Base-by-base conservation (phyloP, 2,797 vertebrate genomes). In the Spinibarbus caldwelli region DNA sequence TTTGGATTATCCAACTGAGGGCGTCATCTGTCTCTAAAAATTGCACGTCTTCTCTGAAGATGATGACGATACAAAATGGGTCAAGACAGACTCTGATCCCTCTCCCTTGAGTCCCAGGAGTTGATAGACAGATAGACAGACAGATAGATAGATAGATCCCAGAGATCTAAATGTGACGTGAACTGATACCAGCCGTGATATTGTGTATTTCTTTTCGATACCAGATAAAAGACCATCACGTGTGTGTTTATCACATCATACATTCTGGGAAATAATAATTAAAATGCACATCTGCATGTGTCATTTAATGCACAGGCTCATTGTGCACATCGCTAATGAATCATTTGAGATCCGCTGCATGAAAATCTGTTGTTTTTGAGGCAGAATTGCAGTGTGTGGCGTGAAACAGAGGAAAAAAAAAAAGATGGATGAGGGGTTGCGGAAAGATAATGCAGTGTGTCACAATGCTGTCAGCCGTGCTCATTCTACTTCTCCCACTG, bases 391-490 rank as follows among this genome's bases (percentile, higher is more conserved):
- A 75, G 62, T 38, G 17, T 38, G 66, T 54, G 47, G 57, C 17
- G 5, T 34, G 78, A 80, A 70, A 76, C n/a, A 0, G 59, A 80
- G 26, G n/a, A n/a, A 8, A 12, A 67, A 70, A 66, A 41, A 78
- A 68, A 21, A 89, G 67, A 85, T 70, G 21, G 80, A 80, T 86
- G 85, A 80, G 77, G 49, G 82, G 6, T 82, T 11, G 47, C 29
- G 52, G 62, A 72, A 82, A 80, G 75, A 80, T 82, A 89, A 84
- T 81, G 70, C 57, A 67, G 82, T 77, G 71, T 87, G 88, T 82
- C 84, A 80, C 73, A 31, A 73, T 29, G 84, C 81, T 86, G 78
- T 82, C 54, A 70, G 64, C 78, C 17, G 0, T 0, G n/a, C 77
- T 78, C 57, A 23, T 78, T 88, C 75, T 47, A 43, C 38, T 86